Conservation (phyloP, 1,140 invertebrate species). For the Piezodorus guildinii region DNA sequence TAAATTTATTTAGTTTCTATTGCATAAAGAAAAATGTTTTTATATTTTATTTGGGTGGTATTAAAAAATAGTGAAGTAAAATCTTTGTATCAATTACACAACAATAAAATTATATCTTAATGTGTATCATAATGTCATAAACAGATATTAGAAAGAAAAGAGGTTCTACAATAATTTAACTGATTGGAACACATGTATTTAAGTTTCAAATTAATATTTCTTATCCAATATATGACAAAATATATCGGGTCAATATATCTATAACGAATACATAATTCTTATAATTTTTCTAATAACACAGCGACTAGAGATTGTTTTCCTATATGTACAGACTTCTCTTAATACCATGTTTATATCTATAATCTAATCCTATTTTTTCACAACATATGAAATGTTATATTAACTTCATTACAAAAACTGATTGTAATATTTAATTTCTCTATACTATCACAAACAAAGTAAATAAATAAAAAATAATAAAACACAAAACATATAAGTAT, state of each 20-base stretch:
- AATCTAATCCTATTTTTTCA: not conserved
- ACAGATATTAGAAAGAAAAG: not conserved
- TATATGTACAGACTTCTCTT: not conserved
- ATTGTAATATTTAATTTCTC: not conserved
- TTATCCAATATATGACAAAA: constrained; percentile 7
- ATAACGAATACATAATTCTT: not conserved
- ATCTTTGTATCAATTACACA: not conserved
- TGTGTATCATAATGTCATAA: not conserved
- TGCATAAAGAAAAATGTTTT: too few relatives aligned
- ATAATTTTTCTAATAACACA: not conserved
- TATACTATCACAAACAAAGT: not conserved
- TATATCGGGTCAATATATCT: constrained; percentile 5
- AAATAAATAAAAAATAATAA: too few relatives aligned
- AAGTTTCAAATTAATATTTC: constrained; percentile 2
- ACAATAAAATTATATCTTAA: not conserved
- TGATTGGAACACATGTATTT: constrained; percentile 6
- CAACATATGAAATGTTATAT: not conserved
- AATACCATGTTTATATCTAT: not conserved
- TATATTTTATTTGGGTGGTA: too few relatives aligned
- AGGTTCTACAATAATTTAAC: not conserved
- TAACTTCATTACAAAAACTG: not conserved
- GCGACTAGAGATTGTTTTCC: not conserved
- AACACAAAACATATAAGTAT: too few relatives aligned
- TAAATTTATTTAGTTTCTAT: too few relatives aligned
- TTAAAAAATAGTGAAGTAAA: not conserved